Percentiles rank a stretch among this genome's conserved stretches.
phyloP scores from a whole-genome alignment of 2,797 vertebrate species.

The Neosilurus mollespiculum region DNA sequence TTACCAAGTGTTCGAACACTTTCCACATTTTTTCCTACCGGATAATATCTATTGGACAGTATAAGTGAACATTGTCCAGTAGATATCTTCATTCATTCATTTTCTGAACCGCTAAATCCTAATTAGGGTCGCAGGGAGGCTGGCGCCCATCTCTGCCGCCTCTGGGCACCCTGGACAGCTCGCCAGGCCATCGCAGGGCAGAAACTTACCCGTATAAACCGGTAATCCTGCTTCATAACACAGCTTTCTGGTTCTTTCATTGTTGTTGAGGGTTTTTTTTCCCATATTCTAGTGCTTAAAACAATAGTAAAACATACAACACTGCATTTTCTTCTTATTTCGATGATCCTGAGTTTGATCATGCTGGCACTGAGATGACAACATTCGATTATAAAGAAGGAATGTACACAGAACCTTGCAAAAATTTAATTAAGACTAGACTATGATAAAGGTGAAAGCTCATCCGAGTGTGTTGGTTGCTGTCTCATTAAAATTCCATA shows the following conservation, averaged over 20 bases:
- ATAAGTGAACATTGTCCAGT: too few species aligned
- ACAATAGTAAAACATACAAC: background rate
- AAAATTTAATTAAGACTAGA: slow-evolving; percentile 1
- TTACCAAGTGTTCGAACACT: too few species aligned
- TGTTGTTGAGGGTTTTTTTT: background rate
- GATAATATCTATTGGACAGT: too few species aligned
- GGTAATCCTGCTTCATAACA: too few species aligned
- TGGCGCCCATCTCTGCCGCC: too few species aligned
- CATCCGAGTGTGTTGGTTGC: background rate
- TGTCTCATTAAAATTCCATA: slow-evolving; percentile 13
- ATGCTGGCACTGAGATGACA: background rate
- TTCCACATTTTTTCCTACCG: too few species aligned
- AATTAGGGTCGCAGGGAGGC: too few species aligned
- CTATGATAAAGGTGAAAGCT: background rate
- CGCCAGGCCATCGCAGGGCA: too few species aligned
- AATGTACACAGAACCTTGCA: background rate
- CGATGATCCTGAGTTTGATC: background rate
- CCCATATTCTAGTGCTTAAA: background rate
- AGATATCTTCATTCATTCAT: too few species aligned
- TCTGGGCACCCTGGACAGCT: too few species aligned
- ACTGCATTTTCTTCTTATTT: background rate
- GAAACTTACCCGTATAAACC: too few species aligned
- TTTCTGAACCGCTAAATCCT: too few species aligned
- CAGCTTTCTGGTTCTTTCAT: background rate
- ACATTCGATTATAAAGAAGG: background rate